A percentile compares a stretch with the other conserved stretches of the same genome.
phyloP scores from a whole-genome alignment of 1,140 invertebrate species.

The Drosophila ficusphila region DNA sequence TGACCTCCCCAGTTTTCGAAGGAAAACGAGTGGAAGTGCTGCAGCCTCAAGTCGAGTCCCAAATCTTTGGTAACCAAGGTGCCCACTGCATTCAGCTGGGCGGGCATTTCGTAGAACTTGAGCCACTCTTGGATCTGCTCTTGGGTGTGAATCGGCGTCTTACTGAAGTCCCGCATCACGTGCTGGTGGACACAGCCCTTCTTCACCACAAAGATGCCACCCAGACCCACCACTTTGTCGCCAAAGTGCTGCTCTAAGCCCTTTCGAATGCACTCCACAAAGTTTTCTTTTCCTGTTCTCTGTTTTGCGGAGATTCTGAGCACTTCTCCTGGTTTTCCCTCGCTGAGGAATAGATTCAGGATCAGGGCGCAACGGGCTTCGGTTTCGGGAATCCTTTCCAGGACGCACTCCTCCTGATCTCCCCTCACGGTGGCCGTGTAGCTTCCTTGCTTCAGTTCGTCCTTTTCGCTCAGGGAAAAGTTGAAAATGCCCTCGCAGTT shows the following conservation, averaged over 20 bases:
- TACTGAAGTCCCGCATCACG: conserved; percentile 96
- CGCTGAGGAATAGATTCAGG: conserved; percentile 91
- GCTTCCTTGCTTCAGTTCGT: conserved; percentile 86
- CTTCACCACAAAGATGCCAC: conserved; percentile 93
- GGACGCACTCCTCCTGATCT: conserved; percentile 85
- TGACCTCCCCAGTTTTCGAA: conserved; percentile 95
- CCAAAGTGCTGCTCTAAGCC: conserved; percentile 89
- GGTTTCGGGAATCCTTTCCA: conserved; percentile 86
- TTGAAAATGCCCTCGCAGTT: conserved; percentile 87
- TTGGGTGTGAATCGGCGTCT: conserved; percentile 88
- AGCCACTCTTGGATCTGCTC: conserved; percentile 94
- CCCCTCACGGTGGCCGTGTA: conserved; percentile 86
- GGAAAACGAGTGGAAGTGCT: conserved; percentile 97
- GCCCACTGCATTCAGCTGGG: conserved; percentile 94
- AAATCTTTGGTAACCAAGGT: conserved; percentile 94
- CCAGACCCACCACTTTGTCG: conserved; percentile 92
- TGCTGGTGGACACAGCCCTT: conserved; percentile 94
- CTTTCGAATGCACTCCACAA: conserved; percentile 92
- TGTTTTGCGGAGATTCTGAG: conserved; percentile 92
- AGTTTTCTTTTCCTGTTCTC: conserved; percentile 92
- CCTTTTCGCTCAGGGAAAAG: conserved; percentile 85
- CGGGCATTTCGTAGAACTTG: conserved; percentile 94
- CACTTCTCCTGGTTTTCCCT: conserved; percentile 92
- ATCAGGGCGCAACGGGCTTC: conserved; percentile 91
- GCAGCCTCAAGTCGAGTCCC: conserved; percentile 93